phyloP scores from a whole-genome alignment of 2,888 invertebrate species.

The Himalopsyche tibetana region DNA sequence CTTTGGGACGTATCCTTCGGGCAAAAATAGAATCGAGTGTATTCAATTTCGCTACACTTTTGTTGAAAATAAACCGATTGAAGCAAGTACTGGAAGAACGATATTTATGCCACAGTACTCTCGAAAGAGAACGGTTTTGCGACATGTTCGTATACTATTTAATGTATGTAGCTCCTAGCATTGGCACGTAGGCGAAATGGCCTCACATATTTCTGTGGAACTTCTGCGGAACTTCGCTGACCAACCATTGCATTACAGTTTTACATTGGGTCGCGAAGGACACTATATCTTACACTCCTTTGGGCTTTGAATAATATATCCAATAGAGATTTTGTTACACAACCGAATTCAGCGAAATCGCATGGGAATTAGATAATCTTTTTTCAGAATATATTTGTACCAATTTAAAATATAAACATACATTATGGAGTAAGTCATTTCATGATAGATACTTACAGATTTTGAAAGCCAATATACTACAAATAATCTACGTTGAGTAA shows the following conservation, averaged over 20 bases:
- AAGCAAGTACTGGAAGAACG: not conserved
- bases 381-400: too few relatives aligned
- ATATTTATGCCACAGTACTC: not conserved
- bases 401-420: too few relatives aligned
- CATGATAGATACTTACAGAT: too few relatives aligned
- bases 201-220: conserved; percentile 22
- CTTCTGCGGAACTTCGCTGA: conserved; percentile 3
- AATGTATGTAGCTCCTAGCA: not conserved
- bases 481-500: too few relatives aligned
- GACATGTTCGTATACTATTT: not conserved
- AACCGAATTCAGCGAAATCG: not conserved
- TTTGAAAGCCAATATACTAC: too few relatives aligned
- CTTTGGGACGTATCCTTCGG: too few relatives aligned
- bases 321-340: conserved; percentile 17
- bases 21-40: too few relatives aligned
- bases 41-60: too few relatives aligned
- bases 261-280: conserved; percentile 21
- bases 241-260: conserved; percentile 31
- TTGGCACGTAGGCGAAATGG: conserved; percentile 10
- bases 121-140: not conserved
- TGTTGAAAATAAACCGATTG: too few relatives aligned
- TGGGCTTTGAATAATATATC: conserved; percentile 5
- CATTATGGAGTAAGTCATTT: too few relatives aligned
- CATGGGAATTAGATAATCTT: too few relatives aligned
- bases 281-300: conserved; percentile 1